Conservation (phyloP, 1,140 invertebrate species). For the Psilanteris sp. region DNA sequence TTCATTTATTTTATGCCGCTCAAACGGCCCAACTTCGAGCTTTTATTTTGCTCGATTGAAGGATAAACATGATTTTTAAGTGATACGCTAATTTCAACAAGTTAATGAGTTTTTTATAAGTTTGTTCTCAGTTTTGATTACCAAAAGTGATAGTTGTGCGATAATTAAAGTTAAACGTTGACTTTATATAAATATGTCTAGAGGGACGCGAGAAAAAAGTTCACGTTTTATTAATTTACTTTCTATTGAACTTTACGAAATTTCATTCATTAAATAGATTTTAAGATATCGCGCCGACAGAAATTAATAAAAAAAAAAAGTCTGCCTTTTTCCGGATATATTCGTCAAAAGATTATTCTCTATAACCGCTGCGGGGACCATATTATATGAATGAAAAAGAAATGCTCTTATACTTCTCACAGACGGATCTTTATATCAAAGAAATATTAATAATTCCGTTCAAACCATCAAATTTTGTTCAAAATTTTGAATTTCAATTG, state of each 20-base stretch:
- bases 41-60: neutral
- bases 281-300: no score
- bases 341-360: no score
- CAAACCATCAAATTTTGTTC: no score
- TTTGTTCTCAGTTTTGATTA: neutral
- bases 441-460: no score
- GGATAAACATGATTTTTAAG: neutral
- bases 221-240: neutral
- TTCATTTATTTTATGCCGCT: conserved; percentile 11
- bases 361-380: no score
- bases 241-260: neutral
- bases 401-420: no score
- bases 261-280: no score
- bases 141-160: neutral
- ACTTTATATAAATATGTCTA: neutral
- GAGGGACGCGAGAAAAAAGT: neutral
- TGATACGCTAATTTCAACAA: neutral
- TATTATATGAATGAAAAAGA: no score
- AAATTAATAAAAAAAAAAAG: no score
- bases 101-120: conserved; percentile 5
- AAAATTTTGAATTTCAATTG: no score
- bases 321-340: no score
- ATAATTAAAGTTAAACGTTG: neutral
- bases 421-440: no score
- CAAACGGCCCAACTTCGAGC: conserved; percentile 3